phyloP scores from a whole-genome alignment of 2,888 invertebrate genomes.

The Mesorhabditis belari region DNA sequence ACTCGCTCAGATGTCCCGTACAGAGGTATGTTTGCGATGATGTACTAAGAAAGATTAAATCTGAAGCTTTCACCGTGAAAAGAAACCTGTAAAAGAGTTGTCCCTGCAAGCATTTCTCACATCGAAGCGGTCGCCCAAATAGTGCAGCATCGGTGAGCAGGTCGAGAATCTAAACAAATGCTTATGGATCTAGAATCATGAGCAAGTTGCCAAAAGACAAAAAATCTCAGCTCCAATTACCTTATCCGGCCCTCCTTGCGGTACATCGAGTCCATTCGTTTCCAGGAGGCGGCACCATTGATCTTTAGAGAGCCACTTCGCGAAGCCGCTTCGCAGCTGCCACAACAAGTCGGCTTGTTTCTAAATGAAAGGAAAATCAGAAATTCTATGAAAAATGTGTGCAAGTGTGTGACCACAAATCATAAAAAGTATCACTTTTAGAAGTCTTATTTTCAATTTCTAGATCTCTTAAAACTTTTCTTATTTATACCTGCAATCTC shows the following conservation, averaged over 20 bases:
- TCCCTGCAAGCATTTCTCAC: slow-evolving; percentile 66
- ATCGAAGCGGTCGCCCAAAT: slow-evolving; percentile 76
- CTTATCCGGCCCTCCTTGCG: slow-evolving; percentile 64
- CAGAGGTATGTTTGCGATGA: slow-evolving; percentile 73
- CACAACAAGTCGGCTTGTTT: slow-evolving; percentile 71
- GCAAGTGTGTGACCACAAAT: too few relatives aligned
- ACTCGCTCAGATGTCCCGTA: slow-evolving; percentile 74
- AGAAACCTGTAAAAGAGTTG: slow-evolving; percentile 18
- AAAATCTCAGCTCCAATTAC: slow-evolving; percentile 67
- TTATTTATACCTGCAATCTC: slow-evolving; percentile 5
- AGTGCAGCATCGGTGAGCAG: slow-evolving; percentile 74
- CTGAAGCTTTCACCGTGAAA: not conserved
- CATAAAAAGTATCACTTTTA: not conserved
- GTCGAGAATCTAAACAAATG: slow-evolving; percentile 65
- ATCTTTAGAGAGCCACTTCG: slow-evolving; percentile 61
- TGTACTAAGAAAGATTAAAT: slow-evolving; percentile 16
- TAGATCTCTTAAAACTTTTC: not conserved
- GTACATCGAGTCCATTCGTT: slow-evolving; percentile 68
- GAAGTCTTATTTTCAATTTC: not conserved
- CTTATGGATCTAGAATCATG: not conserved
- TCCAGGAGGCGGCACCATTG: slow-evolving; percentile 66
- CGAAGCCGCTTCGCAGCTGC: slow-evolving; percentile 65
- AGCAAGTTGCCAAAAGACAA: not conserved
- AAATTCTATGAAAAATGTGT: too few relatives aligned
- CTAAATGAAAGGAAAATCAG: slow-evolving; percentile 51